These are phyloP conservation scores for Choloepus didactylus DNA, from an alignment of 2,797 vertebrate species.

Conservation along the genomic window DNA sequence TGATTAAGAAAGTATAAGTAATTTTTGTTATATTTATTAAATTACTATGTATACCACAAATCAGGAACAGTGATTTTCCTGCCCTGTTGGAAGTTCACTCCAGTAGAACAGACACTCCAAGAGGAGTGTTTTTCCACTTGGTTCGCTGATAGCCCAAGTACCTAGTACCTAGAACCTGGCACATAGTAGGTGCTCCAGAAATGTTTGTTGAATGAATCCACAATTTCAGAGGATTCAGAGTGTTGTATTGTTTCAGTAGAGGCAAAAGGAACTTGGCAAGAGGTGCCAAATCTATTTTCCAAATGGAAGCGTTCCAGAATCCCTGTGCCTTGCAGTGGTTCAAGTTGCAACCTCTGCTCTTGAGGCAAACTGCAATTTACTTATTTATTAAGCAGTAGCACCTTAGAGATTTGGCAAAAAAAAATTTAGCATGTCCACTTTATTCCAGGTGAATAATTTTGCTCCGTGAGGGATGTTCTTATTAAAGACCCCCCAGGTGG, in stretches of 20 bases:
- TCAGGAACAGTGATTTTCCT: not conserved
- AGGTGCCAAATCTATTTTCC: not conserved
- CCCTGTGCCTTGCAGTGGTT: not conserved
- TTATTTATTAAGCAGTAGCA: not conserved
- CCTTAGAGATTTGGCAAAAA: not conserved
- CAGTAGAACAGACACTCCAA: not conserved
- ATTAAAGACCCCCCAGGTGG: not conserved
- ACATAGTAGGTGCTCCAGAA: not conserved
- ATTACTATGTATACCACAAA: not conserved
- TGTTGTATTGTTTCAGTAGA: constrained; percentile 3
- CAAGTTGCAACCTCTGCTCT: not conserved
- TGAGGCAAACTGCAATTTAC: not conserved
- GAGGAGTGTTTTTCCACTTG: not conserved
- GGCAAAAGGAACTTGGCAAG: not conserved
- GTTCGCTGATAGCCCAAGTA: not conserved
- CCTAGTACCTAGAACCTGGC: not conserved
- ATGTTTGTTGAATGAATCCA: not conserved
- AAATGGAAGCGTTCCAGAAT: not conserved
- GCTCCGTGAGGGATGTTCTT: not conserved
- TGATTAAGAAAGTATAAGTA: not conserved
- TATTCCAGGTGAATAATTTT: not conserved
- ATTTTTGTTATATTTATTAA: constrained; percentile 26
- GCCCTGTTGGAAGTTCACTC: not conserved
- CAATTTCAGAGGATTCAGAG: not conserved
- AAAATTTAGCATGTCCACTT: not conserved